Percentiles rank a stretch among this genome's conserved stretches.
Evolutionary conservation across 2,888 invertebrate species (phyloP).

Genomic region (Amorpha juglandis): DNA sequence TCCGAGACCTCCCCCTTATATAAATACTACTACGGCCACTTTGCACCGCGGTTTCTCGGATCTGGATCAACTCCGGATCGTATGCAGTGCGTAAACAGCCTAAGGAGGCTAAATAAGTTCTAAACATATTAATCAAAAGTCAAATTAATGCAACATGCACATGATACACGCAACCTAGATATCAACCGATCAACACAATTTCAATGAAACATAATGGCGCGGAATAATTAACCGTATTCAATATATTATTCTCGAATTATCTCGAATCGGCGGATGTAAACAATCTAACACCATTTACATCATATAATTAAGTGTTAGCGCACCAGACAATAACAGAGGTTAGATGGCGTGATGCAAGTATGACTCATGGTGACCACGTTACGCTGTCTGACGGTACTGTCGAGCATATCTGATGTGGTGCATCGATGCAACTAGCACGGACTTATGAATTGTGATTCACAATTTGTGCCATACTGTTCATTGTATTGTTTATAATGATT

Average conservation of each 20-base stretch:
- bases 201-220: background rate
- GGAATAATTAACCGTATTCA: background rate
- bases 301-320: background rate
- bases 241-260: slow-evolving; percentile 5
- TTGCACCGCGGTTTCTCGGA: too few species aligned
- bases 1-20: too few species aligned
- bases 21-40: too few species aligned
- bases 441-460: slow-evolving; percentile 11
- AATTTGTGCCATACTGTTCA: background rate
- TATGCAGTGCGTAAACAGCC: too few species aligned
- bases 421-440: background rate
- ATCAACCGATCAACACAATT: background rate
- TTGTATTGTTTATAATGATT: background rate
- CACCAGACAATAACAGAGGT: slow-evolving; percentile 7
- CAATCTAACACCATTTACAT: background rate
- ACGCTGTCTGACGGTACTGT: background rate
- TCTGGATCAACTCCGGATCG: too few species aligned
- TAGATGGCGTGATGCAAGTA: slow-evolving; percentile 19
- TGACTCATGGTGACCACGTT: slow-evolving; percentile 14
- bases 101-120: too few species aligned
- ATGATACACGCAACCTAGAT: background rate
- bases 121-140: background rate
- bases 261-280: slow-evolving; percentile 14
- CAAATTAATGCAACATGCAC: background rate
- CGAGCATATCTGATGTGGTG: background rate